Conservation (phyloP, 2,888 invertebrate genomes). For the Erebia palarica region DNA sequence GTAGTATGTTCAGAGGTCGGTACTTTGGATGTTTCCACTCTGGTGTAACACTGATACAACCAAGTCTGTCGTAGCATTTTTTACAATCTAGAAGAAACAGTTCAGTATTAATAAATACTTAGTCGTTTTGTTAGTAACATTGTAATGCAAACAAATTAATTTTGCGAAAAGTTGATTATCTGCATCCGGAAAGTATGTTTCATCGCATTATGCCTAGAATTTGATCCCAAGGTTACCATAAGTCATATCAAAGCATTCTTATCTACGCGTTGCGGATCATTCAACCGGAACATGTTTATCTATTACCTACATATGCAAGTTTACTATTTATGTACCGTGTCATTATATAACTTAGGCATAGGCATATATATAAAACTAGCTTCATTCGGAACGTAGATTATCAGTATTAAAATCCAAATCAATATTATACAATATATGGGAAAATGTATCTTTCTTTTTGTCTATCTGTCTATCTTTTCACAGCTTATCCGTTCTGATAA, state of each 20-base stretch:
- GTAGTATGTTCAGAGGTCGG: constrained; percentile 13
- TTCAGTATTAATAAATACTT: neutral
- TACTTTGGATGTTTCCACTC: constrained; percentile 15
- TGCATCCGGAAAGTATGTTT: neutral
- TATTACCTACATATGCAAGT: neutral
- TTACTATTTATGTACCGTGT: neutral
- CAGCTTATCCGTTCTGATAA: too few species aligned
- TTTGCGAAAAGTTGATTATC: too few species aligned
- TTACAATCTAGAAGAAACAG: neutral
- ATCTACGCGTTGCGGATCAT: neutral
- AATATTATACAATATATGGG: too few species aligned
- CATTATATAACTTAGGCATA: too few species aligned
- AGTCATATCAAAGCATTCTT: neutral
- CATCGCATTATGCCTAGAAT: neutral
- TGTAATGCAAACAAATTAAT: too few species aligned
- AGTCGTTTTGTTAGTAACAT: too few species aligned
- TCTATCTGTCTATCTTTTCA: too few species aligned
- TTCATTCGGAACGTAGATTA: too few species aligned
- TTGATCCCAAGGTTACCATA: neutral
- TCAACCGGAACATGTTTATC: neutral
- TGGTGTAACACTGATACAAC: constrained; percentile 7
- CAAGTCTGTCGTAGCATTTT: constrained; percentile 18
- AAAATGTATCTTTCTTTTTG: too few species aligned
- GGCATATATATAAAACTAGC: too few species aligned
- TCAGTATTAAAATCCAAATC: too few species aligned